Conservation (phyloP, 2,888 invertebrate species). For the Spatulosminthurus flaviceps region DNA sequence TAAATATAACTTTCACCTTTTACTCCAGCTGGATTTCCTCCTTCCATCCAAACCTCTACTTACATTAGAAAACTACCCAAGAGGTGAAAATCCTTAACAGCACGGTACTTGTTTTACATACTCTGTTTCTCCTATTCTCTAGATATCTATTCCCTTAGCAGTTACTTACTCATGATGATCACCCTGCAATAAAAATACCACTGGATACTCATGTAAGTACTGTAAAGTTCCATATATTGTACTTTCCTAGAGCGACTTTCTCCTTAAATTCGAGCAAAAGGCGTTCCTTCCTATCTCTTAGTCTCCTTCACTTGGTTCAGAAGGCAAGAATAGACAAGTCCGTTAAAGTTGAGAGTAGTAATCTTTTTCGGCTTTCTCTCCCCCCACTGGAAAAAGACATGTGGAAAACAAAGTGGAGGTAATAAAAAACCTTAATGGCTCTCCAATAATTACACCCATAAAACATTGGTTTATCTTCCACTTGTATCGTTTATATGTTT, state of each 20-base stretch:
- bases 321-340: constrained; percentile 1
- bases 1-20: too few relatives aligned
- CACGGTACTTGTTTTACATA: too few relatives aligned
- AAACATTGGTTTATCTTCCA: constrained; percentile 63
- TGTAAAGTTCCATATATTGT: too few relatives aligned
- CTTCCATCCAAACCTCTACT: too few relatives aligned
- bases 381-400: constrained; percentile 54
- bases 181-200: too few relatives aligned
- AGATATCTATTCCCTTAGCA: too few relatives aligned
- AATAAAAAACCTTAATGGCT: constrained; percentile 64
- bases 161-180: too few relatives aligned
- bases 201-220: too few relatives aligned
- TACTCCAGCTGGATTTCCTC: too few relatives aligned
- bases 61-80: too few relatives aligned
- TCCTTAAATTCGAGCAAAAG: not conserved
- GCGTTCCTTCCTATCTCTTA: not conserved
- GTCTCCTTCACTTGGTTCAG: not conserved
- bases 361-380: constrained; percentile 17
- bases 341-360: constrained; percentile 29
- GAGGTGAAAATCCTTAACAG: too few relatives aligned
- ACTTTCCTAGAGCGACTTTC: not conserved
- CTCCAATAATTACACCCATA: constrained; percentile 64
- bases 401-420: constrained; percentile 64
- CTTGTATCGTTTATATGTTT: constrained; percentile 64
- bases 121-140: too few relatives aligned